Evolutionary conservation across 1,140 invertebrate genomes (phyloP), one percentile per base, ranked within the genome.

Genomic region (Formica selysi): DNA sequence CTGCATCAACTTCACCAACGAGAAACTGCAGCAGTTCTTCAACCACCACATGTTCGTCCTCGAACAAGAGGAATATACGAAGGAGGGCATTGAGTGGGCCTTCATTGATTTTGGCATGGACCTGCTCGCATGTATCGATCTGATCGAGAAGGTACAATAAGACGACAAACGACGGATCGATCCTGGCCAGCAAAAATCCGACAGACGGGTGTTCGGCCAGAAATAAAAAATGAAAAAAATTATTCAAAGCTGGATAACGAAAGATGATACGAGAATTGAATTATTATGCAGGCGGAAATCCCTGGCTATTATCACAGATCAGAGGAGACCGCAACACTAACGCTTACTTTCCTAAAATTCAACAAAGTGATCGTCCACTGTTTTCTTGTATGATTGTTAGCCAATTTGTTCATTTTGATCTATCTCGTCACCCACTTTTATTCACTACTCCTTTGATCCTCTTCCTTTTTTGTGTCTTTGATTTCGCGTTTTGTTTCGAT

Each of bases 31-130:
- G 96, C 98, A 99, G 95, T 99, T 99, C 97, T 99, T 99, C 97
- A 99, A 99, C 96, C 98, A 99, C 95, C 98, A 99, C 97, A 99
- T 99, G 98, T 99, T 99, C 96, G 98, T 99, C 92, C 97, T 99
- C 93, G 98, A 99, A 96, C 98, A 99, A 97, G 98, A 99, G 96
- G 98, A 99, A 95, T 99, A 99, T 96, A 98, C 98, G 95, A 97
- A 96, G 94, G 98, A 99, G 96, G 98, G 98, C 93, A 99, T 99
- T 96, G 96, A 98, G 88, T 99, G 98, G 98, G 96, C 97, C 92
- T 99, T 99, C 96, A 99, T 99, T 95, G 98, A 99, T 97, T 99
- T 99, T 96, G 98, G 98, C 96, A 99, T 99, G 98, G 98, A 99
- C 96, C 97, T 99, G 95, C 97, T 98, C 94, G 98, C 98, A 95